phyloP scores from a whole-genome alignment of 2,888 invertebrate genomes.

The Drosophila acutilabella region DNA sequence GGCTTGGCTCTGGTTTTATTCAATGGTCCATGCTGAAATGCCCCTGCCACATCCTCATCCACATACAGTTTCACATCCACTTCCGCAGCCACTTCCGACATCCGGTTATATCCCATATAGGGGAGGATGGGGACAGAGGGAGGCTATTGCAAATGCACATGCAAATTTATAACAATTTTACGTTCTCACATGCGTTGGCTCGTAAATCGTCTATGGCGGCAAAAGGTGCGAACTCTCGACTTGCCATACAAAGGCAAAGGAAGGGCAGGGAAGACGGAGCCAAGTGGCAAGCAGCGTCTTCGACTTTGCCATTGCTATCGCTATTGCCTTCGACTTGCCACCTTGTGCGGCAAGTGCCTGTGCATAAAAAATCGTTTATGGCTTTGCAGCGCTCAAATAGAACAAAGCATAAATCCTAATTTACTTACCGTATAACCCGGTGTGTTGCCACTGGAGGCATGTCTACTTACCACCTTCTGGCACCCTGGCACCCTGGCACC shows the following conservation, averaged over 20 bases:
- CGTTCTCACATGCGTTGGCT: conserved; percentile 74
- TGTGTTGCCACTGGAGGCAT: conserved; percentile 58
- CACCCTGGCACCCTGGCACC: conserved; percentile 3
- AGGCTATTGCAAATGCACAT: conserved; percentile 58
- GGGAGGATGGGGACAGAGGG: background rate
- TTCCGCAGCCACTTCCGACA: conserved; percentile 25
- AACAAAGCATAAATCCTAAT: conserved; percentile 80
- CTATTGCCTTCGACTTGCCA: conserved; percentile 3
- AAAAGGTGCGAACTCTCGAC: conserved; percentile 70
- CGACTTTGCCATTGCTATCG: conserved; percentile 13
- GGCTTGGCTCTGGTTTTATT: conserved; percentile 52
- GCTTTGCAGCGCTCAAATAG: conserved; percentile 78
- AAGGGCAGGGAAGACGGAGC: background rate
- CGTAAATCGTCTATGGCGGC: conserved; percentile 71
- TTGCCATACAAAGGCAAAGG: conserved; percentile 20
- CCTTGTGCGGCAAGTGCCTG: conserved; percentile 61
- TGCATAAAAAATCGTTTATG: conserved; percentile 79
- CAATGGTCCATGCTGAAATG: conserved; percentile 51
- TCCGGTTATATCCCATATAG: conserved; percentile 3
- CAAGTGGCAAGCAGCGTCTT: conserved; percentile 20
- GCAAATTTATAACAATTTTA: conserved; percentile 79
- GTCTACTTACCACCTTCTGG: conserved; percentile 35
- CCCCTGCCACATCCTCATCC: conserved; percentile 7
- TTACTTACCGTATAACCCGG: conserved; percentile 70
- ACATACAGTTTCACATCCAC: conserved; percentile 10